Evolutionary conservation across 2,797 vertebrate species (phyloP).

Genomic region (Fistularia commersonii): DNA sequence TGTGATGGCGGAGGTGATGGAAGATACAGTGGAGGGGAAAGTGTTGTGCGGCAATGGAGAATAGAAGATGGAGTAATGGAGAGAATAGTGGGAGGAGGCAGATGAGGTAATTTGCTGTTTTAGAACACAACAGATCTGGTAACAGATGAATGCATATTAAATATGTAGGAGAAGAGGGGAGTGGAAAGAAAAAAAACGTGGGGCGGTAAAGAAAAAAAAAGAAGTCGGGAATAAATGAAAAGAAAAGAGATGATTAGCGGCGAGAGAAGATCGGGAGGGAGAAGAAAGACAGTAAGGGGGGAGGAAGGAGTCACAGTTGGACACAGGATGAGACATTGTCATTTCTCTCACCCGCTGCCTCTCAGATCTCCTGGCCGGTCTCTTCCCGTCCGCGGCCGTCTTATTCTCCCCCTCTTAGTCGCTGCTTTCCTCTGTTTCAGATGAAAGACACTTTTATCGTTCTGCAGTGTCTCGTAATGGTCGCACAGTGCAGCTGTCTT

Average conservation of each 20-base stretch:
- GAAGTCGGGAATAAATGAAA: slow-evolving; percentile 32
- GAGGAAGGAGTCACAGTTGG: slow-evolving; percentile 9
- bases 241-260: slow-evolving; percentile 12
- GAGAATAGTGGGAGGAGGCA: slow-evolving; percentile 24
- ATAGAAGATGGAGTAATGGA: slow-evolving; percentile 13
- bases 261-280: slow-evolving; percentile 4
- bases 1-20: slow-evolving; percentile 9
- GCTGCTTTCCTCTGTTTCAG: slow-evolving; percentile 16
- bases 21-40: background rate
- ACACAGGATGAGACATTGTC: slow-evolving; percentile 28
- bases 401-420: slow-evolving; percentile 1
- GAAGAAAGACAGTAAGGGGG: slow-evolving; percentile 15
- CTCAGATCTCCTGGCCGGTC: slow-evolving; percentile 28
- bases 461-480: slow-evolving; percentile 41
- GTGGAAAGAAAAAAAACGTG: background rate
- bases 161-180: slow-evolving; percentile 52
- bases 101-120: slow-evolving; percentile 57
- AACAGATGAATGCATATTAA: slow-evolving; percentile 60
- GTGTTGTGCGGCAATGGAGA: background rate
- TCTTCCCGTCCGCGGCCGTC: slow-evolving; percentile 15
- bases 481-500: slow-evolving; percentile 46
- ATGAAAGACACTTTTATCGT: slow-evolving; percentile 48
- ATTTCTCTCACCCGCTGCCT: slow-evolving; percentile 23
- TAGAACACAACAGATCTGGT: slow-evolving; percentile 53
- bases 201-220: slow-evolving; percentile 6